Percentiles rank a stretch among this genome's conserved stretches.
Evolutionary conservation across 2,888 invertebrate genomes (phyloP).

Genomic region (Drosophila colorata): DNA sequence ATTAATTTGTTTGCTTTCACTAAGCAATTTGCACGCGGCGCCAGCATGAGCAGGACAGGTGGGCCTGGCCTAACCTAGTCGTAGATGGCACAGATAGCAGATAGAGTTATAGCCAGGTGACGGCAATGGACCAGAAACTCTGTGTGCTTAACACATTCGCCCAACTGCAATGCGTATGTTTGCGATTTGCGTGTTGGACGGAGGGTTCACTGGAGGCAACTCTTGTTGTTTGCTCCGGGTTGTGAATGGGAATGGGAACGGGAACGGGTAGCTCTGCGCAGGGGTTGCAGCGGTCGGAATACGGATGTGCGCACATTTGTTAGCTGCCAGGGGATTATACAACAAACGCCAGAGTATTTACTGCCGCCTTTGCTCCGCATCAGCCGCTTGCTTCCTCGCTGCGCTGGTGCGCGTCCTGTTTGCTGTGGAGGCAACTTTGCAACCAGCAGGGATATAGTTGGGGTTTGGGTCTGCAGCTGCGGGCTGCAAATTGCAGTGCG

Average conservation of each 20-base stretch:
- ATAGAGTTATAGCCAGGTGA: conserved; percentile 70
- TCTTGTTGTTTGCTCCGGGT: conserved; percentile 37
- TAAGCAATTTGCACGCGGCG: conserved; percentile 63
- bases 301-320: conserved; percentile 75
- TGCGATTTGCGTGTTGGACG: conserved; percentile 59
- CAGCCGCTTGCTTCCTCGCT: not conserved
- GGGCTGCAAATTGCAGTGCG: conserved; percentile 62
- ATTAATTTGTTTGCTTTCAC: conserved; percentile 77
- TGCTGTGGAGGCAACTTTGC: conserved; percentile 46
- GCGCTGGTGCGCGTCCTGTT: conserved; percentile 37
- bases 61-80: not conserved
- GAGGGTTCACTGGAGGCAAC: conserved; percentile 10
- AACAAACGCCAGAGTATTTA: conserved; percentile 69
- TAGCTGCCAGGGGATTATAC: conserved; percentile 74
- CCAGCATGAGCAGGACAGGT: conserved; percentile 15
- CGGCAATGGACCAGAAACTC: conserved; percentile 60
- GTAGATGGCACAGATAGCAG: conserved; percentile 41
- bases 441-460: conserved; percentile 36
- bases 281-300: conserved; percentile 50
- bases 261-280: not conserved
- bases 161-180: conserved; percentile 76
- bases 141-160: conserved; percentile 70
- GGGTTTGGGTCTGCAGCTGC: conserved; percentile 20
- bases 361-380: conserved; percentile 34
- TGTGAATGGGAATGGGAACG: not conserved